Percentiles rank a stretch among this genome's conserved stretches.
Conservation (phyloP, 35 echinoderm and acorn worm genomes). For the Lytechinus variegatus region DNA sequence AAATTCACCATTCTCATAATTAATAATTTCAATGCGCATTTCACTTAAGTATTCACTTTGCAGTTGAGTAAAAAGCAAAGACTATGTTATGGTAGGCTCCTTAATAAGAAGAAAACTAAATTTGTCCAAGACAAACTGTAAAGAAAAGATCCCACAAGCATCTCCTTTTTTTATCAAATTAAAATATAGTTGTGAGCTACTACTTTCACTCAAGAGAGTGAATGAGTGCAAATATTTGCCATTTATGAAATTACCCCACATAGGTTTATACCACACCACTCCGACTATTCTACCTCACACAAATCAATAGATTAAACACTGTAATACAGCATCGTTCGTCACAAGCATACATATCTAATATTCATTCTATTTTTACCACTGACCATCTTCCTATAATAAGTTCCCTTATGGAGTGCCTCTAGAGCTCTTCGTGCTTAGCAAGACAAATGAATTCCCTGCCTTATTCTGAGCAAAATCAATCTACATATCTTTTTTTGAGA, state of each 20-base stretch:
- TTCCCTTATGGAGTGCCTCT: neutral
- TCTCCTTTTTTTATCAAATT: neutral
- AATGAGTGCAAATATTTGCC: constrained; percentile 2
- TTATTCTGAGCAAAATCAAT: neutral
- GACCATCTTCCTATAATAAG: neutral
- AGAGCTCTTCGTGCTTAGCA: neutral
- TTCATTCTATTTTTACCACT: constrained; percentile 4
- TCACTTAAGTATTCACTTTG: neutral
- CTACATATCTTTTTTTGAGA: neutral
- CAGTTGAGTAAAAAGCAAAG: neutral
- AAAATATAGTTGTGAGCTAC: neutral
- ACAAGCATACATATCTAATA: neutral
- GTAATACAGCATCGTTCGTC: neutral
- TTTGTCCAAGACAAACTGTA: neutral
- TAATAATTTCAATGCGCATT: no score
- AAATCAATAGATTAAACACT: neutral
- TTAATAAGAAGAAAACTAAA: neutral
- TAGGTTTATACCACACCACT: neutral
- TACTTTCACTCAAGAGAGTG: neutral
- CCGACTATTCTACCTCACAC: neutral
- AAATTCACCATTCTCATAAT: no score
- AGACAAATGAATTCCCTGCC: neutral
- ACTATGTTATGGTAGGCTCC: neutral
- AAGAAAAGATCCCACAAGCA: neutral
- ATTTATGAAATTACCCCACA: neutral